Evolutionary conservation across 1,140 invertebrate genomes (phyloP).

Genomic region (Neuroterus valhalla): DNA sequence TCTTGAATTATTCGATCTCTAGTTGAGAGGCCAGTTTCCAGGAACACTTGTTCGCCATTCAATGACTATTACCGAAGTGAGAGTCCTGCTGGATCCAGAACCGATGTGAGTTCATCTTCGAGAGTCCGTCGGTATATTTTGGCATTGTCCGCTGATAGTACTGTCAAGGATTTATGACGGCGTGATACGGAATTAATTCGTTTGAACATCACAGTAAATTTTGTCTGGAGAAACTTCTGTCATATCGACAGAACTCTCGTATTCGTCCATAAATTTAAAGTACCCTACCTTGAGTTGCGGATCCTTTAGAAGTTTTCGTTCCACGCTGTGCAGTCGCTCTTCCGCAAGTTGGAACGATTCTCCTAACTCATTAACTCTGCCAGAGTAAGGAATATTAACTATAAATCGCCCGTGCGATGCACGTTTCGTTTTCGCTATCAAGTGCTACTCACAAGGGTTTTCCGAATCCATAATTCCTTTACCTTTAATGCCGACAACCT

Average conservation of each 20-base stretch:
- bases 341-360: too few species aligned
- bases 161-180: constrained; percentile 34
- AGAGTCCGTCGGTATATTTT: constrained; percentile 52
- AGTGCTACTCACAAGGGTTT: too few species aligned
- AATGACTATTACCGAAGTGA: constrained; percentile 11
- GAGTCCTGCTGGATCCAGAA: constrained; percentile 32
- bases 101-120: constrained; percentile 32
- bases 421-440: too few species aligned
- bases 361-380: too few species aligned
- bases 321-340: constrained; percentile 32
- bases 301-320: constrained; percentile 34
- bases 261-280: too few species aligned
- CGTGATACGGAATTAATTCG: constrained; percentile 31
- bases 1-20: background rate
- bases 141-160: constrained; percentile 60
- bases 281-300: constrained; percentile 27
- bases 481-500: too few species aligned
- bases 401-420: too few species aligned
- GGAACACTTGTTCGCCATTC: background rate
- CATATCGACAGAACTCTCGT: constrained; percentile 27
- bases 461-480: too few species aligned
- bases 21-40: background rate
- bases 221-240: background rate
- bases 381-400: too few species aligned
- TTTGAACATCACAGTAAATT: background rate